Percentiles rank a stretch among this genome's conserved stretches.
These are phyloP conservation scores for Eidolon helvum DNA, from an alignment of 2,113 vertebrate species.

Conservation along the genomic window DNA sequence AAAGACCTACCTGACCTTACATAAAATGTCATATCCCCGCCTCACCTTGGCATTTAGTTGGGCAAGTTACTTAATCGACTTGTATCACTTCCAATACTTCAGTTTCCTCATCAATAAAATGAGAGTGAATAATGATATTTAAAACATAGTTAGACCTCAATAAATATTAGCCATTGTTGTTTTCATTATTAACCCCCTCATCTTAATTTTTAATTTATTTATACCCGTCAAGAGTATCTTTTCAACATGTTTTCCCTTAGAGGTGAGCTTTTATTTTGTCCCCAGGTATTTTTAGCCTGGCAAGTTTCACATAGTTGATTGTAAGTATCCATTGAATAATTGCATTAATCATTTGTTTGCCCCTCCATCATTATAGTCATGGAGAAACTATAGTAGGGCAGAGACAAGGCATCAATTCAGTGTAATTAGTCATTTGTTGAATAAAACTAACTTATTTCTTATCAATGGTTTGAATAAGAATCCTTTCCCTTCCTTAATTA, in stretches of 20 bases:
- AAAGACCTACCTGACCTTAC: background rate
- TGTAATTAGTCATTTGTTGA: constrained; percentile 15
- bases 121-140: background rate
- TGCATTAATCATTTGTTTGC: background rate
- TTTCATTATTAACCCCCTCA: background rate
- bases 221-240: background rate
- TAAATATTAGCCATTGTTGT: background rate
- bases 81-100: background rate
- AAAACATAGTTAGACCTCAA: background rate
- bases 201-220: background rate
- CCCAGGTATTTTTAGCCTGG: background rate
- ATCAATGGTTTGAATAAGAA: background rate
- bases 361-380: background rate
- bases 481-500: background rate
- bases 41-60: background rate
- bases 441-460: constrained; percentile 4
- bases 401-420: background rate
- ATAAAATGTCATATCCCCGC: background rate
- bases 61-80: background rate
- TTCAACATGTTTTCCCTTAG: background rate
- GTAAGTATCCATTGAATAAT: background rate
- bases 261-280: background rate
- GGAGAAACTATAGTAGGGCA: background rate
- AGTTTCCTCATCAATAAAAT: background rate
- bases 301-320: background rate